Conservation (phyloP, 2,113 vertebrate genomes). For the Carettochelys insculpta region DNA sequence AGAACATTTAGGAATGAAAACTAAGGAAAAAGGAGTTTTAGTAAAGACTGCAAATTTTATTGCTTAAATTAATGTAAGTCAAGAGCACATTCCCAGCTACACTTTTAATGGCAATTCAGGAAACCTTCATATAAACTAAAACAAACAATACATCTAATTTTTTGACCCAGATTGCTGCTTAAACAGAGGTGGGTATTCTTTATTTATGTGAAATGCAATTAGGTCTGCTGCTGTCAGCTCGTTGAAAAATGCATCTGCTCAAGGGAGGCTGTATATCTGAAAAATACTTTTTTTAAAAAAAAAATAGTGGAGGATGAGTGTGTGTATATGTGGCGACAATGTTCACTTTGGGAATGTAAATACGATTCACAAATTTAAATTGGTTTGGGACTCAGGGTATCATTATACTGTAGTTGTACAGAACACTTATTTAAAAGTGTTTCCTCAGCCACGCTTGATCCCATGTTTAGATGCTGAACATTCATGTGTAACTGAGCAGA, state of each 20-base stretch:
- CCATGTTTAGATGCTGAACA: neutral
- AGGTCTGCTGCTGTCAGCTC: neutral
- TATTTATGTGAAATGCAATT: conserved; percentile 50
- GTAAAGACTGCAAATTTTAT: neutral
- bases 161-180: conserved; percentile 39
- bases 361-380: neutral
- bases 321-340: neutral
- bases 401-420: neutral
- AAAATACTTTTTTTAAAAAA: neutral
- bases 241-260: conserved; percentile 25
- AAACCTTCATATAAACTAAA: conserved; percentile 31
- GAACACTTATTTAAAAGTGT: neutral
- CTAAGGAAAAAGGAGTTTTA: neutral
- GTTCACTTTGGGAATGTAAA: conserved; percentile 6
- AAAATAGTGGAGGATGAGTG: neutral
- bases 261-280: neutral
- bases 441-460: neutral
- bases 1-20: neutral
- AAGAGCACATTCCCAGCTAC: neutral
- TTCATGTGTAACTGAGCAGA: neutral
- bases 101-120: conserved; percentile 15
- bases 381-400: neutral
- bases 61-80: conserved; percentile 27
- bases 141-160: neutral
- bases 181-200: conserved; percentile 39